These are phyloP conservation scores for Ceratoteleas bidentatus DNA, from an alignment of 1,140 invertebrate genomes.

Conservation along the genomic window DNA sequence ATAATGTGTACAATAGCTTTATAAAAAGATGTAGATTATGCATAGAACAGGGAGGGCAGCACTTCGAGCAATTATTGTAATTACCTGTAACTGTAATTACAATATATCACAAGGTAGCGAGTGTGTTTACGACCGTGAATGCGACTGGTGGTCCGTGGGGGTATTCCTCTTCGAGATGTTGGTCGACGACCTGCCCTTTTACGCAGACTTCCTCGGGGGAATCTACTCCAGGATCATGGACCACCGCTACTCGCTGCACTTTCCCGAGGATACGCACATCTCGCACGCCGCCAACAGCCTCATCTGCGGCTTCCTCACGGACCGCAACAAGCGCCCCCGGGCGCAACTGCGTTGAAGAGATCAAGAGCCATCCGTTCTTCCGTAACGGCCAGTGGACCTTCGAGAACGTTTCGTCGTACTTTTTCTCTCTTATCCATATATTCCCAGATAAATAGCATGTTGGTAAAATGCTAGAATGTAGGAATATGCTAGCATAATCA, in stretches of 20 bases:
- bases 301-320: conserved; percentile 96
- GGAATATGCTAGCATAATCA: too few relatives aligned
- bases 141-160: conserved; percentile 99
- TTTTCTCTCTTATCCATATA: too few relatives aligned
- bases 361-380: conserved; percentile 97
- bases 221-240: conserved; percentile 99
- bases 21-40: background rate
- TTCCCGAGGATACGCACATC: conserved; percentile 97
- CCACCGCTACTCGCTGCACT: conserved; percentile 96
- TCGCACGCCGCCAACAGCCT: conserved; percentile 94
- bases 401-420: too few relatives aligned
- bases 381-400: conserved; percentile 99
- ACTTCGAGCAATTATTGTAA: background rate
- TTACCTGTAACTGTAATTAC: too few relatives aligned
- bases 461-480: too few relatives aligned
- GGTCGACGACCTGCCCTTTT: conserved; percentile 99
- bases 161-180: conserved; percentile 99
- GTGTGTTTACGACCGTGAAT: conserved; percentile 96
- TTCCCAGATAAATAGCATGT: too few relatives aligned
- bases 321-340: conserved; percentile 95
- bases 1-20: background rate
- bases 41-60: background rate
- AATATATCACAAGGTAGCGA: conserved; percentile 99
- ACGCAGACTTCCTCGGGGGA: conserved; percentile 98
- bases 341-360: conserved; percentile 96